Percentiles rank a stretch among this genome's conserved stretches.
phyloP scores from a whole-genome alignment of 2,888 invertebrate genomes.

The Rhingia rostrata region DNA sequence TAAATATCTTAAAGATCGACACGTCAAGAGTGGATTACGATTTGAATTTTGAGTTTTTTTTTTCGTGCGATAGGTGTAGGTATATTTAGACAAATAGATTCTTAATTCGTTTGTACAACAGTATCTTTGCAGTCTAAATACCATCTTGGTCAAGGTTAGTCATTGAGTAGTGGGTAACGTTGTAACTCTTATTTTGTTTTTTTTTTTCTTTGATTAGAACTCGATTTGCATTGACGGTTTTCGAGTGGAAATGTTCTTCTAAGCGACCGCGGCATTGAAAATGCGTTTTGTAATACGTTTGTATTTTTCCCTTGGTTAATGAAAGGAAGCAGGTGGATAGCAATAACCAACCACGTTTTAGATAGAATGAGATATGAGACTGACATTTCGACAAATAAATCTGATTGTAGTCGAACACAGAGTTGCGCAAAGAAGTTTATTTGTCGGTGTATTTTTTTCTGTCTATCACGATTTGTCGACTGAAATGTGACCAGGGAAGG shows the following conservation, averaged over 20 bases:
- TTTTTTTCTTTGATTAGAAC: slow-evolving; percentile 33
- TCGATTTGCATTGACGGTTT: slow-evolving; percentile 20
- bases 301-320: slow-evolving; percentile 11
- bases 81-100: slow-evolving; percentile 15
- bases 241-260: slow-evolving; percentile 30
- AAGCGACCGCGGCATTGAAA: slow-evolving; percentile 45
- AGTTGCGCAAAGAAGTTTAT: background rate
- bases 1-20: background rate
- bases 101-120: slow-evolving; percentile 11
- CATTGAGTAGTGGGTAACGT: background rate
- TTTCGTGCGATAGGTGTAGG: slow-evolving; percentile 3
- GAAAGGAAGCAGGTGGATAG: slow-evolving; percentile 35
- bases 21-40: slow-evolving; percentile 5
- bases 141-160: slow-evolving; percentile 59
- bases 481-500: too few relatives aligned
- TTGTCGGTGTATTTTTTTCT: slow-evolving; percentile 5
- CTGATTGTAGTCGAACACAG: slow-evolving; percentile 17
- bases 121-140: slow-evolving; percentile 52
- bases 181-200: background rate
- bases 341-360: background rate
- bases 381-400: slow-evolving; percentile 43
- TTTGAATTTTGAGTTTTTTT: slow-evolving; percentile 11
- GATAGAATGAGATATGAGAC: background rate
- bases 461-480: slow-evolving; percentile 37
- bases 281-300: slow-evolving; percentile 30